Base-by-base conservation (phyloP, 2,113 vertebrate genomes). In the Falco punctatus region DNA sequence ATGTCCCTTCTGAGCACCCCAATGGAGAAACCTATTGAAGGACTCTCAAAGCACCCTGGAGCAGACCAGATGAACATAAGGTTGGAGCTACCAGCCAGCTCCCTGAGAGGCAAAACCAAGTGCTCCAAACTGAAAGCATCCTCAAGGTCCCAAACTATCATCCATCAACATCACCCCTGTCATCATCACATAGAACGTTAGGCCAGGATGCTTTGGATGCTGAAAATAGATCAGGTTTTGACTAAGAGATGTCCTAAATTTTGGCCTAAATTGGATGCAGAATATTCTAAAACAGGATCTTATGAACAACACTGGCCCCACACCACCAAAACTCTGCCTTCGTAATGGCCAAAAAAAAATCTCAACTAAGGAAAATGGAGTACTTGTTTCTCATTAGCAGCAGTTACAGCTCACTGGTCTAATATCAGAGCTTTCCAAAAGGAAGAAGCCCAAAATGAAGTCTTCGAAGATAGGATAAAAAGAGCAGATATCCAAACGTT, bases 161-260 rank as follows among this genome's bases (percentile, higher is more conserved):
- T 42, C 15, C 28, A 22, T 46, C 65, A 78, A 32, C 23, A 78
- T 42, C 46, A 62, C 7, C 38, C 13, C 69, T 40, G 44, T 79
- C 64, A 42, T 13, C 42, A 42, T 42, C 42, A 42, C 42, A 11
- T 14, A 42, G 42, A 42, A 42, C 42, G 14, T 14, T 54, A 89
- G 61, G 33, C 3, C 6, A 81, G 42, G 23, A 64, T 71, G 18
- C 7, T 71, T 48, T 33, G 70, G 72, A 71, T 91, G 30, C 44
- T 79, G 83, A 97, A 96, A 94, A 94, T 86, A 89, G 66, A 88
- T 11, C 48, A 64, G 38, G 13, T 70, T 86, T 94, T 88, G 44
- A 69, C 44, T 88, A 85, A 13, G 6, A 58, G 44, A 52, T 72
- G 61, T 51, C 73, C 69, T 92, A 86, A 92, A 81, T 78, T 73